phyloP scores from a whole-genome alignment of 2,888 invertebrate genomes.

The Sphinx pinastri region DNA sequence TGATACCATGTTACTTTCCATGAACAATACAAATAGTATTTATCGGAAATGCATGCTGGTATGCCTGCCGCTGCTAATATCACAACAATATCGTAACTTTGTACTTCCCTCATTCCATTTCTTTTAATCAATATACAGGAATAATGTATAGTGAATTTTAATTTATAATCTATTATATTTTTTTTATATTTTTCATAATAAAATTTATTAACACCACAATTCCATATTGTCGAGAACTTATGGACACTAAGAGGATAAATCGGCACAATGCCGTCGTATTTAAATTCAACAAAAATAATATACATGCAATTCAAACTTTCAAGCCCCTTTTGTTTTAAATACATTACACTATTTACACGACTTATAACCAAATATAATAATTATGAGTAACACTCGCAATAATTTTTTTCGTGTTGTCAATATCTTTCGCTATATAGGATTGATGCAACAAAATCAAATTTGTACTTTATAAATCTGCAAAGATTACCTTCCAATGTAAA shows the following conservation, averaged over 20 bases:
- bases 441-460: slow-evolving; percentile 12
- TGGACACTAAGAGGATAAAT: slow-evolving; percentile 4
- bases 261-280: slow-evolving; percentile 3
- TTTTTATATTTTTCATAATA: slow-evolving; percentile 67
- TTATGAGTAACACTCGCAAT: slow-evolving; percentile 14
- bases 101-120: slow-evolving; percentile 62
- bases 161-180: slow-evolving; percentile 43
- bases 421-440: slow-evolving; percentile 4
- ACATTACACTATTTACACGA: slow-evolving; percentile 20
- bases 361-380: slow-evolving; percentile 13
- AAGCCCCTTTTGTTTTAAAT: slow-evolving; percentile 15
- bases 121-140: slow-evolving; percentile 38
- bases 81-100: slow-evolving; percentile 60
- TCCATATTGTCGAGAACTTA: slow-evolving; percentile 69
- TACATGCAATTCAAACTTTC: slow-evolving; percentile 18
- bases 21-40: slow-evolving; percentile 43
- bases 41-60: slow-evolving; percentile 46
- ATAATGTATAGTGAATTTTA: slow-evolving; percentile 54
- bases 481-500: slow-evolving; percentile 19
- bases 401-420: background rate
- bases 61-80: slow-evolving; percentile 48
- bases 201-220: slow-evolving; percentile 70
- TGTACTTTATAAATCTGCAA: slow-evolving; percentile 21
- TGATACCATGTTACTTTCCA: slow-evolving; percentile 41
- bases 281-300: slow-evolving; percentile 7